A percentile compares a stretch with the other conserved stretches of the same genome.
Conservation (phyloP, 2,797 vertebrate genomes). For the Silurus aristotelis region DNA sequence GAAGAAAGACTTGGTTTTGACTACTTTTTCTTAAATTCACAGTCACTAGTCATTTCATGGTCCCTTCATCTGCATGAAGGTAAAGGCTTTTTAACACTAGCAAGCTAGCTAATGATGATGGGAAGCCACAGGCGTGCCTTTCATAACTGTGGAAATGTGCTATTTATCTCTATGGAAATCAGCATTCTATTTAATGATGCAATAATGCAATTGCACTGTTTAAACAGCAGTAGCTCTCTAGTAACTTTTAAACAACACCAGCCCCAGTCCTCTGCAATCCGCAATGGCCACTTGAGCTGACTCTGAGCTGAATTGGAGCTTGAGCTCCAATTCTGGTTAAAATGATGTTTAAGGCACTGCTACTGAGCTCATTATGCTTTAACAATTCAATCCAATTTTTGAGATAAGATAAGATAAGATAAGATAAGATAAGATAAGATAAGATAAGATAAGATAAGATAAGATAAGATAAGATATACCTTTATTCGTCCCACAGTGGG, state of each 20-base stretch:
- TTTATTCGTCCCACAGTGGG: too few species aligned
- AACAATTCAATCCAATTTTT: neutral
- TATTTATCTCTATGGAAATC: neutral
- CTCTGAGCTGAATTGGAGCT: too few species aligned
- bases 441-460: too few species aligned
- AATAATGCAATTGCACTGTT: neutral
- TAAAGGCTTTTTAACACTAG: neutral
- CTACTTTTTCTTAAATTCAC: neutral
- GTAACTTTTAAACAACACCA: neutral
- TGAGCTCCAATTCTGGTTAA: neutral
- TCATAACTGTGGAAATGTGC: neutral
- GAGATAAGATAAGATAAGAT: too few species aligned
- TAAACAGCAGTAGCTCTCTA: neutral
- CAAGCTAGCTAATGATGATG: neutral
- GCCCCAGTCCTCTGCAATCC: neutral
- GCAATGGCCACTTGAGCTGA: neutral
- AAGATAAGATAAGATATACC: too few species aligned
- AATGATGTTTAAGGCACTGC: neutral
- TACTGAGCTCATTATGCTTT: neutral
- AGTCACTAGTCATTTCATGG: neutral
- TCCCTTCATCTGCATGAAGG: neutral
- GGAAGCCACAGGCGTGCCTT: neutral
- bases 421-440: too few species aligned
- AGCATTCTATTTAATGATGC: neutral
- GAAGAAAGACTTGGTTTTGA: neutral